Percentiles rank a stretch among this genome's conserved stretches.
Conservation (phyloP, 2,113 vertebrate species). For the Gnathonemus echidnorhynchus region DNA sequence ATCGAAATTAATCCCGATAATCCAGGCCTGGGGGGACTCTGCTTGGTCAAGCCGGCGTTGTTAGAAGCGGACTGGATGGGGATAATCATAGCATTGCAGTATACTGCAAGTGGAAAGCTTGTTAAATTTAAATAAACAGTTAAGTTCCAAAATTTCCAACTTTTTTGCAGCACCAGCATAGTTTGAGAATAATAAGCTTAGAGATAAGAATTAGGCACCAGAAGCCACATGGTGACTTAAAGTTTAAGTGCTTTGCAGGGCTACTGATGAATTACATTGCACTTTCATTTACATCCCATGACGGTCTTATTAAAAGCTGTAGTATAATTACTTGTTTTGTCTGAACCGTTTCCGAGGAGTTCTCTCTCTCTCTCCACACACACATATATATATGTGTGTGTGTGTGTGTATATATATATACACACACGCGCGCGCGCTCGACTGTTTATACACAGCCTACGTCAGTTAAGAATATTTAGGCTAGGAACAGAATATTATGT, state of each 20-base stretch:
- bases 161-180: background rate
- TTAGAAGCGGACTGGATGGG: background rate
- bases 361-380: background rate
- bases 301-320: background rate
- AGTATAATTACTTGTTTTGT: background rate
- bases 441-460: no score
- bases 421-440: no score
- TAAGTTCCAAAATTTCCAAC: background rate
- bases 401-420: background rate
- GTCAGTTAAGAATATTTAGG: background rate
- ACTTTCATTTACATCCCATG: background rate
- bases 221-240: background rate
- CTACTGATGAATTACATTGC: background rate
- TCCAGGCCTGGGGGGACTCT: background rate
- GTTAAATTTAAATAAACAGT: background rate
- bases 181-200: background rate
- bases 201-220: background rate
- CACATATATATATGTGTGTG: no score
- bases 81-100: background rate
- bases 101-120: background rate
- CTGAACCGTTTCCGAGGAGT: background rate
- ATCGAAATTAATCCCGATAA: constrained; percentile 5
- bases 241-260: background rate
- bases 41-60: background rate
- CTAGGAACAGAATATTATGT: background rate